Percentiles rank a stretch among this genome's conserved stretches.
These are phyloP conservation scores for Pseudachorutes palmiensis DNA, from an alignment of 1,140 invertebrate species.

Conservation along the genomic window DNA sequence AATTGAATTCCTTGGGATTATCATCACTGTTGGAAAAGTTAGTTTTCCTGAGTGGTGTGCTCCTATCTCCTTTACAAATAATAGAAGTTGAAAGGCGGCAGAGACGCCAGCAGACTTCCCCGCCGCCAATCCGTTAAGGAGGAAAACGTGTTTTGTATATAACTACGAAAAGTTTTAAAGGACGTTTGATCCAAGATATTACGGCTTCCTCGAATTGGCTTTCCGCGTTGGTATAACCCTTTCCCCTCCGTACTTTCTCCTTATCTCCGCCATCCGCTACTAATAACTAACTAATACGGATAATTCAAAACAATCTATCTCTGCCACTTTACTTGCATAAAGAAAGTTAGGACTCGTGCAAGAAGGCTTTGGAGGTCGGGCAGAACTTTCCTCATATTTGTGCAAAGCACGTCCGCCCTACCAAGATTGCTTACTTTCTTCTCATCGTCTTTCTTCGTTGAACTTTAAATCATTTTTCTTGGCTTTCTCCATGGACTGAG, in stretches of 20 bases:
- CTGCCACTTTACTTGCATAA: conserved; percentile 9
- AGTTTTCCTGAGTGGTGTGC: background rate
- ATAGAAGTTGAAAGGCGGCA: background rate
- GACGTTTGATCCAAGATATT: background rate
- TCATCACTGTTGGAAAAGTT: conserved; percentile 16
- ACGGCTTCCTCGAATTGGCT: background rate
- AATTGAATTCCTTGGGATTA: conserved; percentile 36
- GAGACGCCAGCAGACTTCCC: background rate
- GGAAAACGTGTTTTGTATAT: background rate
- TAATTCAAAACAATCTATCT: conserved; percentile 24
- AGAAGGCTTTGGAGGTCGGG: background rate
- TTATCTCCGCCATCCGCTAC: background rate
- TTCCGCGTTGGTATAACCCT: no score
- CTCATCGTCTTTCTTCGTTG: background rate
- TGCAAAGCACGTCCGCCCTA: conserved; percentile 9
- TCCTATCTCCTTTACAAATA: background rate
- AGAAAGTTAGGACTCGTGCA: background rate
- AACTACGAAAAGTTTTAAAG: background rate
- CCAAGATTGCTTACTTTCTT: conserved; percentile 9
- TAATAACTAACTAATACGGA: background rate
- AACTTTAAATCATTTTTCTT: conserved; percentile 11
- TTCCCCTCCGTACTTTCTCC: conserved; percentile 10
- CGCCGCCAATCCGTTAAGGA: background rate
- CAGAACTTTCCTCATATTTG: background rate
- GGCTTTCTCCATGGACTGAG: background rate